Evolutionary conservation across 1,140 invertebrate genomes (phyloP), one percentile per base, ranked within the genome.

Genomic region (Palaemon carinicauda): DNA sequence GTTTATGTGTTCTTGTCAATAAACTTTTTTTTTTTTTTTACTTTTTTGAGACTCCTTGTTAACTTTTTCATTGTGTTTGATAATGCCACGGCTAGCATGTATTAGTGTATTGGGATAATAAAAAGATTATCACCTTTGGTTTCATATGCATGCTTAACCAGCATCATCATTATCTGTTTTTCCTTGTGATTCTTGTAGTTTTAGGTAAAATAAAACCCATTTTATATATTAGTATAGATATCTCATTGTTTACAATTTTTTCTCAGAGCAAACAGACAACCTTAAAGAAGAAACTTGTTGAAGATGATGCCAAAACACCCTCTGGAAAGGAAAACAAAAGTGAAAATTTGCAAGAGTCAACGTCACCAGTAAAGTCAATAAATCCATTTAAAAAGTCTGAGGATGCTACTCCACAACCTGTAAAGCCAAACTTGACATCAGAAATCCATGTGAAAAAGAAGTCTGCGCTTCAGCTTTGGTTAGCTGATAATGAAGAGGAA

Each of bases 381-480:
- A 85, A 73, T 21, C 50, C 75, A 21, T 80, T 79, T 17, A 78
- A 60, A 52, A 81, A 81, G 52, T 21, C 29, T 1, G 51, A 80
- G 29, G 56, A 51, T 2, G 21, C 71, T 19, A 9, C 24, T 51
- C 31, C 41, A 19, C 73, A n/a, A 21, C 15, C 73, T 21, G 71
- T 53, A 19, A 73, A 71, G 31, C 17, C 1, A 1, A 29, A 65
- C 3, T 24, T 19, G 17, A 10, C 79, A 17, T 33, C n/a, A n/a
- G 29, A 21, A 4, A 41, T 24, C 50, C 87, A 53, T 17, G 33
- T 51, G 33, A 79, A 83, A 54, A 85, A 84, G 27, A 73, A 82
- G 1, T 89, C 88, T 10, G 88, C 88, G 0, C 73, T 89, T 21
- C 60, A 89, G n/a, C 52, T 89, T 50, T 89, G 88, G 88, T 69